Base-by-base conservation (phyloP, 2,113 vertebrate species). In the Pluvianellus socialis region DNA sequence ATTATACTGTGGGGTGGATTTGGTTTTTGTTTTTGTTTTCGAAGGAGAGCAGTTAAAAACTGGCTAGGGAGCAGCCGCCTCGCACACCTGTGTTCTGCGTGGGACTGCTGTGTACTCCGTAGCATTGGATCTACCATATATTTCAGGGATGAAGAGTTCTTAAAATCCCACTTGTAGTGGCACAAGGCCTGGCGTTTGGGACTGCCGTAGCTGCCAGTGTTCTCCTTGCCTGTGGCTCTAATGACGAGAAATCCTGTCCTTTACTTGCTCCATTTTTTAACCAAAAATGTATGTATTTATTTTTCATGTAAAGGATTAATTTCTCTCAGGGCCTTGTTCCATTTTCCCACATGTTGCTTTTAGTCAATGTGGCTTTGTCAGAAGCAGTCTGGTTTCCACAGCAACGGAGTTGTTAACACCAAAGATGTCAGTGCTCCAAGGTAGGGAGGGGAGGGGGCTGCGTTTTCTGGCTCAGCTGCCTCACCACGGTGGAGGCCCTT, bases 321-420 rank as follows among this genome's bases (percentile, higher is more conserved):
- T 97, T 96, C 66, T 96, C 61, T 75, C 22, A 6, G 58, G 88
- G 86, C 93, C 81, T 82, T 90, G 67, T 70, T 95, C 90, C 55
- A 2, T 83, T 97, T 97, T 76, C 95, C 94, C 96, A 96, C 95
- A 49, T 95, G 96, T 97, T 95, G 95, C 95, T 94, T 91, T 90
- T 58, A 96, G 92, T 97, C 94, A 96, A 94, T 95, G 96, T 96
- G 95, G 90, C 96, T 97, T 97, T 98, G 96, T 97, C 79, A 80
- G 50, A 72, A 92, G 94, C 96, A 92, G 94, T 49, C 92, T 84
- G 74, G 97, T 98, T 97, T 92, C 97, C 88, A 92, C 87, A 90
- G 97, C 92, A 96, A 96, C 94, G 9, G 84, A 81, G 86, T 28
- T 91, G 88, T 94, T 91, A 81, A 86, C 94, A 94, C 91, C 92